Evolutionary conservation across 1,140 invertebrate genomes (phyloP), one percentile per base, ranked within the genome.

Genomic region (Phymastichus coffea): DNA sequence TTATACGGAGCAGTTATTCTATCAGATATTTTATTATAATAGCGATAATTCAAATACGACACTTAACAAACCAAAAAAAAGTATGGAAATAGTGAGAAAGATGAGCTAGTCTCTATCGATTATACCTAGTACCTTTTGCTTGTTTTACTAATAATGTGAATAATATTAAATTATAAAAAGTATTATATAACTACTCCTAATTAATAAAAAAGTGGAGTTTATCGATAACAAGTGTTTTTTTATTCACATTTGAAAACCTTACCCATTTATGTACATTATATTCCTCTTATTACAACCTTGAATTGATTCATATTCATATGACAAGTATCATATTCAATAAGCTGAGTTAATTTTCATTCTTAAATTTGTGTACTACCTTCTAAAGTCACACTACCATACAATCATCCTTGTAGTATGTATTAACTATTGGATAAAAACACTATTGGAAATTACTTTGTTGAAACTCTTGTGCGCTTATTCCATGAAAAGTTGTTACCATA

Each of bases 401-500:
- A n/a, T n/a, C n/a, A n/a, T n/a, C n/a, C n/a, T n/a, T n/a, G n/a
- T n/a, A n/a, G n/a, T n/a, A n/a, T n/a, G n/a, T n/a, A n/a, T n/a
- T n/a, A n/a, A n/a, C n/a, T n/a, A n/a, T n/a, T n/a, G n/a, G 12
- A 33, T 12, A 33, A 33, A 33, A 6, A 33, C 6, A 33, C 28
- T 33, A 33, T n/a, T 35, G 33, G 15, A 30, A 19, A 71, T 85
- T 88, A 99, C 81, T 99, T 99, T 15, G 96, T 98, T 4, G 93
- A 92, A 15, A 93, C 88, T 71, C 97, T 81, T 1, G 95, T 97
- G 70, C 91, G 88, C 73, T 92, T 97, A 72, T 97, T 92, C 97
- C 97, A 99, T 3, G 94, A 85, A 79, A 97, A 99, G 76, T 98
- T 99, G 14, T 87, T 73, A 57, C 92, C 95, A 77, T 99, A 99